Percentiles rank a stretch among this genome's conserved stretches.
Evolutionary conservation across 2,797 vertebrate genomes (phyloP).

Genomic region (Sardinella longiceps): DNA sequence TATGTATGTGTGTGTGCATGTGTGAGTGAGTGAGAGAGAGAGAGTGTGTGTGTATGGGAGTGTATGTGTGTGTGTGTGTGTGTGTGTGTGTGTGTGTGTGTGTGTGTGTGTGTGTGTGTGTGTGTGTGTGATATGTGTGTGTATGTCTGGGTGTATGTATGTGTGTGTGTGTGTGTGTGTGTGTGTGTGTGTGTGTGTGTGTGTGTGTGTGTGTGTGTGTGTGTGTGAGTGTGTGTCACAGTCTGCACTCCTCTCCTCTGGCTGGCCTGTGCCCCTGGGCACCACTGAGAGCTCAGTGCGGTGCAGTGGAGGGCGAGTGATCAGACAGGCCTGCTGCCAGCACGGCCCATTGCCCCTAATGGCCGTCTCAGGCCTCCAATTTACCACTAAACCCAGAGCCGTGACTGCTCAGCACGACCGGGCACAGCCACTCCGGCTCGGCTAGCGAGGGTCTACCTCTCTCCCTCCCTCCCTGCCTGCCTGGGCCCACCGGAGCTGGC

Average conservation of each 20-base stretch:
- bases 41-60: background rate
- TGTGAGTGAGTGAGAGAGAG: too few species aligned
- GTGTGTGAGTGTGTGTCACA: background rate
- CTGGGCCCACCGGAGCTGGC: background rate
- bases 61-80: background rate
- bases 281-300: background rate
- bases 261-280: background rate
- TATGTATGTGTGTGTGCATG: background rate
- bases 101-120: background rate
- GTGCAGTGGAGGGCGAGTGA: background rate
- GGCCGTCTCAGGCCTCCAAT: slow-evolving; percentile 9
- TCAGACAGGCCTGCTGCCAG: background rate
- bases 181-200: slow-evolving; percentile 1
- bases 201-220: background rate
- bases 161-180: background rate
- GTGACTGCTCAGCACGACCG: slow-evolving; percentile 1
- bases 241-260: background rate
- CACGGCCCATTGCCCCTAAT: slow-evolving; percentile 18
- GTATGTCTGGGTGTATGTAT: too few species aligned
- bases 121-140: background rate
- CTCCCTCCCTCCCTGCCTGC: too few species aligned
- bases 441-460: background rate
- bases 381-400: background rate
- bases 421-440: background rate
- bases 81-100: background rate